phyloP scores from a whole-genome alignment of 2,888 invertebrate species.

The Lasius platythorax region DNA sequence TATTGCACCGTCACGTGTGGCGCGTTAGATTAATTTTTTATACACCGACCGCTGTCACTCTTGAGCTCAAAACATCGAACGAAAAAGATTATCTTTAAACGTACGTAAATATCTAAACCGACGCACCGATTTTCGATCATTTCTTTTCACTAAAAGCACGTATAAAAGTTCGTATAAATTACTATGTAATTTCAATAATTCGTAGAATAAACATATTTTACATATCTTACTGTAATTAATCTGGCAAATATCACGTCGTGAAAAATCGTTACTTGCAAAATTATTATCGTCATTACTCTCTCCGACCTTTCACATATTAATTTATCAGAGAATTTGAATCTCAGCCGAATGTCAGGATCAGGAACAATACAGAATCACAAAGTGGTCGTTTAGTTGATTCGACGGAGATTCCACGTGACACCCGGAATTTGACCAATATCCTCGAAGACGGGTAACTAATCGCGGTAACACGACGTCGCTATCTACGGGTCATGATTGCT shows the following conservation, averaged over 20 bases:
- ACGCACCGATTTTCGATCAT: not conserved
- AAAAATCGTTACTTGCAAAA: not conserved
- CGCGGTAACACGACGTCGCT: conserved; percentile 35
- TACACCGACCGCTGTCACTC: conserved; percentile 50
- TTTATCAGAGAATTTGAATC: conserved; percentile 9
- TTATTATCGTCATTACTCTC: conserved; percentile 2
- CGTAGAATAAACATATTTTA: not conserved
- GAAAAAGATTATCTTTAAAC: conserved; percentile 37
- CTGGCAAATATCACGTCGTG: not conserved
- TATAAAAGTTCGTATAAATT: not conserved
- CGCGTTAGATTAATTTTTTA: conserved; percentile 54
- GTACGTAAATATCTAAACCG: not conserved
- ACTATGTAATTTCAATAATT: not conserved
- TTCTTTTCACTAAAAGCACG: not conserved
- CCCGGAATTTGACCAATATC: conserved; percentile 44
- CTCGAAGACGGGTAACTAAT: conserved; percentile 24
- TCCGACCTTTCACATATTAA: not conserved
- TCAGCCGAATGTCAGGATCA: not conserved
- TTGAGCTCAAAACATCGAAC: conserved; percentile 32
- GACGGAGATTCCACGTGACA: conserved; percentile 18
- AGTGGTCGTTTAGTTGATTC: conserved; percentile 4
- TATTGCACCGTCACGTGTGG: conserved; percentile 69
- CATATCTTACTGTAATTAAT: not conserved
- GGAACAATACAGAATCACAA: conserved; percentile 6
- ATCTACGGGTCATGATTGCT: conserved; percentile 78